phyloP scores from a whole-genome alignment of 2,888 invertebrate species.

The Eupithecia subumbrata region DNA sequence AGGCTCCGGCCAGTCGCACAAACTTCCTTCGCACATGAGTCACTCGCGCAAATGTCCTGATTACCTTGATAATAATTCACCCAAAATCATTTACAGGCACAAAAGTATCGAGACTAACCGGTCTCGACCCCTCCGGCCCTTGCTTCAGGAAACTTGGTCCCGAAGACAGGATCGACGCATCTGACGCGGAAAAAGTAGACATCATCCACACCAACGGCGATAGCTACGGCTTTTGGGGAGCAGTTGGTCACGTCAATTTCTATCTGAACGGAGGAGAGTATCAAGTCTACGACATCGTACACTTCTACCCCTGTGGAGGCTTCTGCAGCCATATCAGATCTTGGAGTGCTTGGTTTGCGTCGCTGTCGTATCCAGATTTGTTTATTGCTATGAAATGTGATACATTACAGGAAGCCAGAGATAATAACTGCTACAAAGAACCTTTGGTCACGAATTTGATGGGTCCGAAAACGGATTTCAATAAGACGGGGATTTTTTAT shows the following conservation, averaged over 20 bases:
- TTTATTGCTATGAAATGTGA: constrained; percentile 6
- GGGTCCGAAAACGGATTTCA: constrained; percentile 4
- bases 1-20: background rate
- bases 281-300: background rate
- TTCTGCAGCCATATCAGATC: constrained; percentile 3
- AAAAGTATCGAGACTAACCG: background rate
- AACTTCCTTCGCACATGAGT: background rate
- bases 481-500: constrained; percentile 10
- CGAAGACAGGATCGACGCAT: constrained; percentile 8
- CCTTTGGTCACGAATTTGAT: constrained; percentile 7
- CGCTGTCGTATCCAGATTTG: background rate
- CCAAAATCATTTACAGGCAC: background rate
- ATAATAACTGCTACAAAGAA: background rate
- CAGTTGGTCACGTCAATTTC: constrained; percentile 7
- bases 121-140: background rate
- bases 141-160: constrained; percentile 9
- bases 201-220: background rate
- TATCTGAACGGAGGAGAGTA: constrained; percentile 2
- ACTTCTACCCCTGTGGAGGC: background rate
- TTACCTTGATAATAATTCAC: background rate
- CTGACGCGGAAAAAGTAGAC: constrained; percentile 4
- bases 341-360: background rate
- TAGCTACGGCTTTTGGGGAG: background rate
- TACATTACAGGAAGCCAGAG: background rate
- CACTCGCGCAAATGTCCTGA: background rate